A percentile compares a stretch with the other conserved stretches of the same genome.
Evolutionary conservation across 23 tunicate genomes (phyloP).

Genomic region (Phallusia fumigata): DNA sequence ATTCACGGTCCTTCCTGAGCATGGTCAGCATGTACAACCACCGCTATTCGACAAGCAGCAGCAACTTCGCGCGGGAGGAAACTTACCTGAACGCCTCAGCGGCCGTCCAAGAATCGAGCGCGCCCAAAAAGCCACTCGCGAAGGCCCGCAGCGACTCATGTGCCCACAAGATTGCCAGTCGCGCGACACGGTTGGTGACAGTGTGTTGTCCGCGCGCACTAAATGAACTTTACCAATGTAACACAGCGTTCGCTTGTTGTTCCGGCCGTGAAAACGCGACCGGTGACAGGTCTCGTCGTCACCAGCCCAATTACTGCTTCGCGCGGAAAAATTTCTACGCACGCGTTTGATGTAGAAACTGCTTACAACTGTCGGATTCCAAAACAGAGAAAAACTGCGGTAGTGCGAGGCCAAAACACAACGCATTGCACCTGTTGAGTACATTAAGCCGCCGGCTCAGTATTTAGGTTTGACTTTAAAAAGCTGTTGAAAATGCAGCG

Average conservation of each 20-base stretch:
- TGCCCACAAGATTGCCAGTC: background rate
- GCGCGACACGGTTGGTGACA: constrained; percentile 17
- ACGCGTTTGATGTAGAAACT: no score
- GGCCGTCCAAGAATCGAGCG: background rate
- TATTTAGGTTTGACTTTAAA: no score
- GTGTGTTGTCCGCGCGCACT: background rate
- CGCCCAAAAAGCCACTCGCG: background rate
- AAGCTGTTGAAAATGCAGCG: no score
- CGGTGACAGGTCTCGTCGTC: background rate
- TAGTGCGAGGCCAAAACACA: no score
- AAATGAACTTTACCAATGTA: no score
- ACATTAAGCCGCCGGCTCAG: no score
- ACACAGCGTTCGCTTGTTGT: background rate
- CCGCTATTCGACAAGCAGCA: background rate
- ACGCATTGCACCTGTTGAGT: no score
- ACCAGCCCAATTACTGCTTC: background rate
- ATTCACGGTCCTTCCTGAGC: constrained; percentile 10
- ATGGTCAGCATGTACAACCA: background rate
- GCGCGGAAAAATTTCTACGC: background rate
- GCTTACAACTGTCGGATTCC: no score
- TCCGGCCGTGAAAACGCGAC: background rate
- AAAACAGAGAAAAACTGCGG: no score
- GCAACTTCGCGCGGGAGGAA: constrained; percentile 1
- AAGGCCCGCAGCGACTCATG: background rate
- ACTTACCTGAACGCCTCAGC: background rate